These are phyloP conservation scores for Stegastes partitus DNA, from an alignment of 2,113 vertebrate species.

Conservation along the genomic window DNA sequence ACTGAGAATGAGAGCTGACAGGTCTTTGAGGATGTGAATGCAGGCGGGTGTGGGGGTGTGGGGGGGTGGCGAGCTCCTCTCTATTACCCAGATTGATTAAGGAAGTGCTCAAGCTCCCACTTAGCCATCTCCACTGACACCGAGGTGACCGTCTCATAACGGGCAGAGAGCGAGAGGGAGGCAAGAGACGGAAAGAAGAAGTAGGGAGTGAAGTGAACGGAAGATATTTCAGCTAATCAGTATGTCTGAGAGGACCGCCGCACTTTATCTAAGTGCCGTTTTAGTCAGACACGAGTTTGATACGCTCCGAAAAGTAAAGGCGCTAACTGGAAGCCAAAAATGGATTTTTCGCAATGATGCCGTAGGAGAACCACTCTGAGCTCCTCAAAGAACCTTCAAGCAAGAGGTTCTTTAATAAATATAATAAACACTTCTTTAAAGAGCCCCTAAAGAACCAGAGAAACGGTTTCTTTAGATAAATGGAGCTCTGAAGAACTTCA, in stretches of 20 bases:
- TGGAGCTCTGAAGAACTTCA: too few relatives aligned
- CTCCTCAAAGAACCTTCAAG: too few relatives aligned
- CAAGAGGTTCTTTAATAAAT: too few relatives aligned
- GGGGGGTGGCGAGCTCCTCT: constrained; percentile 51
- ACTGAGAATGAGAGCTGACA: constrained; percentile 67
- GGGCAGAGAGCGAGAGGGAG: constrained; percentile 20
- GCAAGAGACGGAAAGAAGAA: constrained; percentile 16
- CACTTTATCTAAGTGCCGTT: constrained; percentile 26
- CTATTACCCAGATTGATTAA: constrained; percentile 80
- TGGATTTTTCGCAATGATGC: too few relatives aligned
- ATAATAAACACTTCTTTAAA: too few relatives aligned
- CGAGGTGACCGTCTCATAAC: constrained; percentile 66
- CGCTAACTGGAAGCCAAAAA: too few relatives aligned
- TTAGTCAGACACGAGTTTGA: constrained; percentile 25
- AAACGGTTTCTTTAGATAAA: too few relatives aligned
- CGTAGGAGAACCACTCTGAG: too few relatives aligned
- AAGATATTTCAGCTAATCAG: constrained; percentile 54
- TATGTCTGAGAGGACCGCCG: constrained; percentile 38
- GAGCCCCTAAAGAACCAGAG: too few relatives aligned
- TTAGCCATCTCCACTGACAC: constrained; percentile 68
- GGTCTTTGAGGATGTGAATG: constrained; percentile 41
- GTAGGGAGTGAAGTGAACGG: background rate
- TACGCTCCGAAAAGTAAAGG: too few relatives aligned
- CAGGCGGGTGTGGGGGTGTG: constrained; percentile 23
- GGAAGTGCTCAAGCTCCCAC: constrained; percentile 78